Conservation (phyloP, 2,113 vertebrate genomes). For the Tetrax tetrax region DNA sequence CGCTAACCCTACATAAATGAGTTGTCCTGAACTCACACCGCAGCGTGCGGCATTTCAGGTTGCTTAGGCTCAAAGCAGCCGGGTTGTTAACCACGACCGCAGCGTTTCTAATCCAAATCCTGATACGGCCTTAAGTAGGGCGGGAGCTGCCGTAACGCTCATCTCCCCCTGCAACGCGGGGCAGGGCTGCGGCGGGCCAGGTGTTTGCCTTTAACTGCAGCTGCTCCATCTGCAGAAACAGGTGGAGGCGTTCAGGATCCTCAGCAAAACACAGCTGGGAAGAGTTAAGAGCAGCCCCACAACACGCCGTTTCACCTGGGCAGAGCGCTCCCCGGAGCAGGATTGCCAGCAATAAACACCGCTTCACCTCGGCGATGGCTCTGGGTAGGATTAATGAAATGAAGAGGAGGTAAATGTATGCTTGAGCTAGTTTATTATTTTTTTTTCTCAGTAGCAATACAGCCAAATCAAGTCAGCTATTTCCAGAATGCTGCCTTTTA, state of each 20-base stretch:
- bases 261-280: conserved; percentile 73
- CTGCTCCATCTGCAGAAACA: conserved; percentile 71
- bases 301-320: conserved; percentile 47
- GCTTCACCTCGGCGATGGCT: neutral
- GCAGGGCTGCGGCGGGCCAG: conserved; percentile 33
- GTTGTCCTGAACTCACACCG: neutral
- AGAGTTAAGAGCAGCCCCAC: conserved; percentile 38
- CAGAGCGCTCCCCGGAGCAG: neutral
- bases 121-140: neutral
- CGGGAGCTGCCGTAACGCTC: neutral
- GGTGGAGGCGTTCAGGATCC: conserved; percentile 36
- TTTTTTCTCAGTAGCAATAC: neutral
- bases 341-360: neutral
- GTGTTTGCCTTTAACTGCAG: conserved; percentile 66
- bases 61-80: neutral
- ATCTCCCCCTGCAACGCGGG: neutral
- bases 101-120: neutral
- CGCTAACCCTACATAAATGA: neutral
- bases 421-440: neutral
- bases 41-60: neutral
- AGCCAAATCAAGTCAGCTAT: neutral
- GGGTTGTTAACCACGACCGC: neutral
- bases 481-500: neutral
- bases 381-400: neutral
- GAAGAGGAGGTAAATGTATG: neutral